These are phyloP conservation scores for Cheilosia variabilis DNA, from an alignment of 2,888 invertebrate genomes.

Conservation along the genomic window DNA sequence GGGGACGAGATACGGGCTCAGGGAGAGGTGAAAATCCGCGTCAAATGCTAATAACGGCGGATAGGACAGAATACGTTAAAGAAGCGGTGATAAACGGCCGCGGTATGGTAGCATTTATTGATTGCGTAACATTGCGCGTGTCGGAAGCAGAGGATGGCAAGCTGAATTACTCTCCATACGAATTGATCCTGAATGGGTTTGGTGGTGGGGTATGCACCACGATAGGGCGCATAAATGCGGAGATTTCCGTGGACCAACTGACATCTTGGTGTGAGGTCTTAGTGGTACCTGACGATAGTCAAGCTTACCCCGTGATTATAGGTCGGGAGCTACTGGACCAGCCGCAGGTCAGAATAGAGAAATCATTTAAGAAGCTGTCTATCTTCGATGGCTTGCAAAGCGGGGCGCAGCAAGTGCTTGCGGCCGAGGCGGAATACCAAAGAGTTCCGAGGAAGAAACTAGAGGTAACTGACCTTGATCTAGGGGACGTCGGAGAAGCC, in stretches of 20 bases:
- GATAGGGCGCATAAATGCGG: conserved; percentile 1
- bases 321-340: conserved; percentile 34
- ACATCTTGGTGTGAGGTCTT: conserved; percentile 20
- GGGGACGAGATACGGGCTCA: background rate
- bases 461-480: background rate
- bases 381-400: conserved; percentile 6
- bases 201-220: conserved; percentile 23
- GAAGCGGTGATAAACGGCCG: conserved; percentile 16
- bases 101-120: conserved; percentile 19
- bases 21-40: background rate
- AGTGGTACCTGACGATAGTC: conserved; percentile 14
- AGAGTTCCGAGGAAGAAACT: background rate
- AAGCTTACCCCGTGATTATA: conserved; percentile 26
- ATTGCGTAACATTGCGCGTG: conserved; percentile 14
- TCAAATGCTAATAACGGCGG: conserved; percentile 7
- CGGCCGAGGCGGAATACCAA: background rate
- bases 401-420: background rate
- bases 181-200: conserved; percentile 23
- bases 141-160: conserved; percentile 4
- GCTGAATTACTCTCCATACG: background rate
- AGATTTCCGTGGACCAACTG: conserved; percentile 18
- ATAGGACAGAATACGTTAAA: background rate
- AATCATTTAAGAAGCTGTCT: conserved; percentile 16
- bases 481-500: conserved; percentile 7
- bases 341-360: conserved; percentile 21